Evolutionary conservation across 2,113 vertebrate genomes (phyloP).

Genomic region (Cyprinodon brontotheroides): DNA sequence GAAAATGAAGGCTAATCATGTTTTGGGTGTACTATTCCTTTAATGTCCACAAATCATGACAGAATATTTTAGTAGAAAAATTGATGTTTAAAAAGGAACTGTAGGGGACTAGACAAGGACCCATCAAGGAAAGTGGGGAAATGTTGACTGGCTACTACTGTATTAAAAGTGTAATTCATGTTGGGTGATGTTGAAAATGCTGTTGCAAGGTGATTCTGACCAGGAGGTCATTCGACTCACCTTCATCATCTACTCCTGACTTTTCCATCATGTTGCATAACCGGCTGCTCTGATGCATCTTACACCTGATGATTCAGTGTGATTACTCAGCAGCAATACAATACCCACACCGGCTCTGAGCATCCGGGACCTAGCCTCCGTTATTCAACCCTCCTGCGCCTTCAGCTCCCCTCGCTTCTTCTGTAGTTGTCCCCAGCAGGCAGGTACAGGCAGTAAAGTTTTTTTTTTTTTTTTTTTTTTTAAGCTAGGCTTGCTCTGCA

Average conservation of each 20-base stretch:
- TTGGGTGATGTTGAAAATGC: slow-evolving; percentile 12
- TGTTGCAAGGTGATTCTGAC: slow-evolving; percentile 25
- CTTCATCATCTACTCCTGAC: slow-evolving; percentile 51
- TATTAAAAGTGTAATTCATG: not conserved
- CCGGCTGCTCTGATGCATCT: slow-evolving; percentile 50
- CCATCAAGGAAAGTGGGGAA: too few relatives aligned
- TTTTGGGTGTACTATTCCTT: too few relatives aligned
- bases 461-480: not conserved
- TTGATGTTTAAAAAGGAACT: too few relatives aligned
- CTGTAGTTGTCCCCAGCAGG: slow-evolving; percentile 10
- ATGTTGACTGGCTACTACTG: not conserved
- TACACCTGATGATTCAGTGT: slow-evolving; percentile 61
- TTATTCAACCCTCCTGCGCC: not conserved
- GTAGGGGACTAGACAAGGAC: too few relatives aligned
- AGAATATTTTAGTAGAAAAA: too few relatives aligned
- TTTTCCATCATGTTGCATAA: slow-evolving; percentile 65
- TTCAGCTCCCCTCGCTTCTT: slow-evolving; percentile 17
- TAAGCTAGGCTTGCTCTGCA: slow-evolving; percentile 18
- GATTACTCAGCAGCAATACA: slow-evolving; percentile 57
- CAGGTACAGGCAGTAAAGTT: slow-evolving; percentile 1
- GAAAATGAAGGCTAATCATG: too few relatives aligned
- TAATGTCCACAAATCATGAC: too few relatives aligned
- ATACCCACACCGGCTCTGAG: slow-evolving; percentile 21
- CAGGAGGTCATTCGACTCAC: slow-evolving; percentile 13
- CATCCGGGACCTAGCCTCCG: slow-evolving; percentile 24